Evolutionary conservation across 2,797 vertebrate genomes (phyloP), one percentile per base, ranked within the genome.

Genomic region (Dicrostonyx torquatus): DNA sequence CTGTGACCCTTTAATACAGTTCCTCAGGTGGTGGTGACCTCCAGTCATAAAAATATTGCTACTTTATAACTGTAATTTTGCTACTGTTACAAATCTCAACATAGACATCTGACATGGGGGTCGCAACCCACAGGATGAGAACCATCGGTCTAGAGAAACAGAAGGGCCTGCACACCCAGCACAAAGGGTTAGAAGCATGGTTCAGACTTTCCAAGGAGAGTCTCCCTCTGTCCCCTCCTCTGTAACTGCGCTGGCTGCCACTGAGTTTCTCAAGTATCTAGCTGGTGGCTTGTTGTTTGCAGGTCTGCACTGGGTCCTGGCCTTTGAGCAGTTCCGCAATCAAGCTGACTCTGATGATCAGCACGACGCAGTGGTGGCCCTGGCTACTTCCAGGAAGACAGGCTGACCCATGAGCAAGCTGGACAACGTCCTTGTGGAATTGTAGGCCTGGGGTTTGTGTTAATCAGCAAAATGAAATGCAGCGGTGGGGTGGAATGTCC

Each of bases 401-500:
- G 53, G 60, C 66, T 58, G 72, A 29, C 34, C 34, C 37, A 78
- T 12, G 9, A 82, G 72, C 72, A 58, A 29, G 70, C 80, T 90
- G 87, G 34, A 11, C 37, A 60, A 64, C 53, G 70, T 85, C 60
- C 13, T 37, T 77, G 45, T 80, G 48, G 66, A 87, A 12, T 94
- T 77, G 75, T 6, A 48, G 76, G 62, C 34, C 75, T 48, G 83
- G 37, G 48, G 40, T 82, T 90, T 34, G 79, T 95, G 82, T 29
- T 88, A 68, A 90, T 89, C 60, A 70, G 40, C 62, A 77, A 50
- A 90, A 68, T 40, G 50, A 66, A 88, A 83, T 83, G 79, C 37
- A n/a, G 86, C 53, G 5, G 58, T 50, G 31, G 31, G 70, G 70
- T 43, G 79, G 64, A 94, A 90, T 93, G 76, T 88, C 58, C 64